Percentiles rank a stretch among this genome's conserved stretches.
phyloP scores from a whole-genome alignment of 1,140 invertebrate species.

The Eciton burchellii region DNA sequence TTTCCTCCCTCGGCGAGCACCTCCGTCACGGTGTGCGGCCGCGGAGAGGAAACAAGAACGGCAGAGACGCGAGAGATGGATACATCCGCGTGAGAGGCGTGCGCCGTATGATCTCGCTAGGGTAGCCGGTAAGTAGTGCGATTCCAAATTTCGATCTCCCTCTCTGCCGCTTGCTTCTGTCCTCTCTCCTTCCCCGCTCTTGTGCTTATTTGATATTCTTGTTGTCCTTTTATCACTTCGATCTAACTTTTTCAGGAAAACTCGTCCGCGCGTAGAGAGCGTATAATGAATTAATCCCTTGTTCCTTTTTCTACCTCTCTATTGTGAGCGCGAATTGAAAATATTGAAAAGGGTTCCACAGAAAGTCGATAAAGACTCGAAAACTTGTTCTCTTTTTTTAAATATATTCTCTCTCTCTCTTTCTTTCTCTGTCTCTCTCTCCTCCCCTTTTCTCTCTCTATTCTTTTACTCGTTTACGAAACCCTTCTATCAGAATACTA shows the following conservation, averaged over 20 bases:
- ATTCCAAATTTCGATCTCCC: constrained; percentile 34
- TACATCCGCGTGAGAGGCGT: constrained; percentile 62
- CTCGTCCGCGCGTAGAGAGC: too few relatives aligned
- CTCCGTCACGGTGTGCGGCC: not conserved
- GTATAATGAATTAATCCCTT: too few relatives aligned
- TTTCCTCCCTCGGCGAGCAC: constrained; percentile 6
- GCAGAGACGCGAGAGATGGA: constrained; percentile 33
- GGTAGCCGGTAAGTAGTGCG: constrained; percentile 9
- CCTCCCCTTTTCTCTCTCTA: not conserved
- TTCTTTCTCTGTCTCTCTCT: too few relatives aligned
- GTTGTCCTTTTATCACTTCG: not conserved
- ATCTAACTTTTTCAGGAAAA: not conserved
- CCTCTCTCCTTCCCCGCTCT: not conserved
- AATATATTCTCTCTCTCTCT: constrained; percentile 6
- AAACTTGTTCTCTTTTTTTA: not conserved
- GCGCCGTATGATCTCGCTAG: constrained; percentile 34
- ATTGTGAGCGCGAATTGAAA: too few relatives aligned
- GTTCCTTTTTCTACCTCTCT: too few relatives aligned
- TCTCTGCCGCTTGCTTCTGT: not conserved
- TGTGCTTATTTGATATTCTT: not conserved
- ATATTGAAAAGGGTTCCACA: too few relatives aligned
- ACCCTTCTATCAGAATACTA: too few relatives aligned
- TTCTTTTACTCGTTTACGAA: too few relatives aligned
- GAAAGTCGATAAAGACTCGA: too few relatives aligned
- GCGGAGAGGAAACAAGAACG: constrained; percentile 18